These are phyloP conservation scores for Pimephales promelas DNA, from an alignment of 2,113 vertebrate species.

Conservation along the genomic window DNA sequence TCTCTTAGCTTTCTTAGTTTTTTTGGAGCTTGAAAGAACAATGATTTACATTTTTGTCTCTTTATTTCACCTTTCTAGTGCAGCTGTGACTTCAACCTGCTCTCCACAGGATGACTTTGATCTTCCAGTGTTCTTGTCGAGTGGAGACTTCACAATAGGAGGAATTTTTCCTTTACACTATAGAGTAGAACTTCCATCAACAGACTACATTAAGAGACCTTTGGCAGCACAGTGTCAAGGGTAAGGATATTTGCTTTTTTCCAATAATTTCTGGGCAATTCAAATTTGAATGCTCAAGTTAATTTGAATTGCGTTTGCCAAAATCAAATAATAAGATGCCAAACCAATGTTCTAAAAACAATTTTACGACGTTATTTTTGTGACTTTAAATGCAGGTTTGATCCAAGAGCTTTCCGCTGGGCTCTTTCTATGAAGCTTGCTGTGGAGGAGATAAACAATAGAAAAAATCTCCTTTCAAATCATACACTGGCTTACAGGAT, in stretches of 20 bases:
- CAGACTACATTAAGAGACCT: slow-evolving; percentile 67
- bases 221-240: slow-evolving; percentile 70
- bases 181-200: slow-evolving; percentile 68
- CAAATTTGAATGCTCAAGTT: background rate
- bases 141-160: slow-evolving; percentile 66
- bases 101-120: slow-evolving; percentile 59
- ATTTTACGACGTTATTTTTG: background rate
- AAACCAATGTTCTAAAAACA: background rate
- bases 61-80: slow-evolving; percentile 35
- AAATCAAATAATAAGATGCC: background rate
- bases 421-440: slow-evolving; percentile 75
- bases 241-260: slow-evolving; percentile 57
- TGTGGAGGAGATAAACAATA: slow-evolving; percentile 76
- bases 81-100: slow-evolving; percentile 54
- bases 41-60: slow-evolving; percentile 53
- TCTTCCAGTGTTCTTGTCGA: slow-evolving; percentile 59
- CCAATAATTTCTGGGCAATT: background rate
- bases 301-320: background rate
- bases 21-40: slow-evolving; percentile 23
- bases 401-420: slow-evolving; percentile 78
- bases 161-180: slow-evolving; percentile 72
- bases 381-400: slow-evolving; percentile 66
- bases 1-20: background rate
- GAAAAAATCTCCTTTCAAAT: slow-evolving; percentile 64
- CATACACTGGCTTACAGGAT: slow-evolving; percentile 76